phyloP scores from a whole-genome alignment of 2,797 vertebrate genomes.

The Phataginus tricuspis region DNA sequence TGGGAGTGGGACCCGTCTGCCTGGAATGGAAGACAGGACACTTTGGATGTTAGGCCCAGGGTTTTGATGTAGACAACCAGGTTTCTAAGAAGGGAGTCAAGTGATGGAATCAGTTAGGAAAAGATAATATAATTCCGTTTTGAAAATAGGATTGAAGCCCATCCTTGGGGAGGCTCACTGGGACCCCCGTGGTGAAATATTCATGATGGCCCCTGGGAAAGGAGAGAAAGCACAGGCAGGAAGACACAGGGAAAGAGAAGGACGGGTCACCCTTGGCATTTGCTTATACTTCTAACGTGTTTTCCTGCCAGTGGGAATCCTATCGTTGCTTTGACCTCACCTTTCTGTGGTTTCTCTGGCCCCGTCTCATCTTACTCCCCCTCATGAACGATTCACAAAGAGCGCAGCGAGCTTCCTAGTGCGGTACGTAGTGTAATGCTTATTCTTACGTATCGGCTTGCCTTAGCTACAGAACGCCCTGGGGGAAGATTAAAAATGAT shows the following conservation, averaged over 20 bases:
- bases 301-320: not conserved
- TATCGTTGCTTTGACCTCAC: not conserved
- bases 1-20: slow-evolving; percentile 8
- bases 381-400: not conserved
- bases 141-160: not conserved
- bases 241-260: not conserved
- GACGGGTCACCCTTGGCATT: not conserved
- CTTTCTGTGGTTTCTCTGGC: not conserved
- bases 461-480: not conserved
- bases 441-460: not conserved
- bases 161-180: not conserved
- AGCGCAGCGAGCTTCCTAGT: not conserved
- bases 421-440: not conserved
- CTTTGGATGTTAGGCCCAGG: not conserved
- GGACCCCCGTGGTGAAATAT: not conserved
- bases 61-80: not conserved
- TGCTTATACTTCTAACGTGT: not conserved
- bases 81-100: not conserved
- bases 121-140: not conserved
- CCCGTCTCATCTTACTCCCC: not conserved
- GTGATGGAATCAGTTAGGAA: not conserved
- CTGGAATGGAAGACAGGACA: not conserved
- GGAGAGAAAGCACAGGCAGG: not conserved
- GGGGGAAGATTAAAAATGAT: not conserved
- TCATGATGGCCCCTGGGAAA: not conserved